These are phyloP conservation scores for Sphaerophoria rueppellii DNA, from an alignment of 2,888 invertebrate genomes.

Conservation along the genomic window DNA sequence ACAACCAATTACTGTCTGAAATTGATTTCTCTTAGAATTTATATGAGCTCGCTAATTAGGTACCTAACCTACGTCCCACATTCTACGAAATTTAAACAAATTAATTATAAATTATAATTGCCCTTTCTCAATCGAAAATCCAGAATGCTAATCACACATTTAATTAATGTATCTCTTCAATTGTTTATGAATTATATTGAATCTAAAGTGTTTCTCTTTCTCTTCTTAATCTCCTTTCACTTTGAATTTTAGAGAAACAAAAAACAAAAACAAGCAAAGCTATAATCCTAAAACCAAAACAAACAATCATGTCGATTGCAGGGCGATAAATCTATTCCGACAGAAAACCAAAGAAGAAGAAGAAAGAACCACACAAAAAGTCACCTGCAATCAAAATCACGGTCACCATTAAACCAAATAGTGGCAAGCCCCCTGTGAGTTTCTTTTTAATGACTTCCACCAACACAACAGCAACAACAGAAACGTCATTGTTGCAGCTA, in stretches of 20 bases:
- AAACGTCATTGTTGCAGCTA: slow-evolving; percentile 17
- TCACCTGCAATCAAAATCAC: slow-evolving; percentile 67
- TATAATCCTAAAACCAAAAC: slow-evolving; percentile 10
- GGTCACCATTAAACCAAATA: slow-evolving; percentile 43
- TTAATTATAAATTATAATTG: background rate
- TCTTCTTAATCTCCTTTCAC: slow-evolving; percentile 24
- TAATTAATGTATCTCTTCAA: background rate
- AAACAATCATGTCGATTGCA: slow-evolving; percentile 45
- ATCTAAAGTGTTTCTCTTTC: background rate
- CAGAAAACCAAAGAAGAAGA: slow-evolving; percentile 31
- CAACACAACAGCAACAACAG: background rate
- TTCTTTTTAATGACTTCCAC: slow-evolving; percentile 55
- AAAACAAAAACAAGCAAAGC: slow-evolving; percentile 2
- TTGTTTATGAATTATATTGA: slow-evolving; percentile 6
- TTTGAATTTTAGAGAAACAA: slow-evolving; percentile 19
- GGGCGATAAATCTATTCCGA: slow-evolving; percentile 45
- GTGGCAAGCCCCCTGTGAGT: slow-evolving; percentile 9
- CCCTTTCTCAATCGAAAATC: background rate
- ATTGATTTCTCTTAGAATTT: background rate
- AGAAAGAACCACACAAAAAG: slow-evolving; percentile 23
- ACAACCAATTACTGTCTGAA: background rate
- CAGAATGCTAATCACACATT: background rate
- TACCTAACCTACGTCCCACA: no score
- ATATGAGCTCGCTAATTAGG: background rate
- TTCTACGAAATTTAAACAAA: background rate